Percentiles rank a stretch among this genome's conserved stretches.
These are phyloP conservation scores for Mythimna vitellina DNA, from an alignment of 2,888 invertebrate species.

Conservation along the genomic window DNA sequence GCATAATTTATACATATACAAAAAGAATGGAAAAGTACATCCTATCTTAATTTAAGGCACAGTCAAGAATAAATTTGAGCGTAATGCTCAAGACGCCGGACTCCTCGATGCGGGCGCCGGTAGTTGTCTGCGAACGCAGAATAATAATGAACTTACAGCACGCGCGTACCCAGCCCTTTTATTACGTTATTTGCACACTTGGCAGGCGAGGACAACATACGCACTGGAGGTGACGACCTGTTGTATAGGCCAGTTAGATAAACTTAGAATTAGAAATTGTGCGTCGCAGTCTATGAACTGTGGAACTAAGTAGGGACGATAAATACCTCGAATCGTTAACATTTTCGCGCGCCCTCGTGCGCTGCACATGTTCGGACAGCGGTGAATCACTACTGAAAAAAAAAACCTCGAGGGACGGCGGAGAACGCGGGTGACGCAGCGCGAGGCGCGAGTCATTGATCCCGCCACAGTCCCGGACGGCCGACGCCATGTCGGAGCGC, in stretches of 20 bases:
- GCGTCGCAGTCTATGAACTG: slow-evolving; percentile 35
- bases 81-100: slow-evolving; percentile 36
- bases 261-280: slow-evolving; percentile 53
- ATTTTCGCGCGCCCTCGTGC: slow-evolving; percentile 76
- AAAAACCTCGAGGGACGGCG: slow-evolving; percentile 82
- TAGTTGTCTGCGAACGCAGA: slow-evolving; percentile 78
- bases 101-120: slow-evolving; percentile 65
- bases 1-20: too few relatives aligned
- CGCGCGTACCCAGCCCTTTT: slow-evolving; percentile 60
- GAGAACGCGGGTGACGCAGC: slow-evolving; percentile 85
- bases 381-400: slow-evolving; percentile 86
- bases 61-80: slow-evolving; percentile 33
- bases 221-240: slow-evolving; percentile 27
- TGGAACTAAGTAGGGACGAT: slow-evolving; percentile 49
- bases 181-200: slow-evolving; percentile 67
- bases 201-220: slow-evolving; percentile 49
- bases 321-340: slow-evolving; percentile 63
- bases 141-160: slow-evolving; percentile 78
- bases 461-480: slow-evolving; percentile 85
- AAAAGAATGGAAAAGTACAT: slow-evolving; percentile 1
- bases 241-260: slow-evolving; percentile 37
- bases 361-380: slow-evolving; percentile 81
- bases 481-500: slow-evolving; percentile 83
- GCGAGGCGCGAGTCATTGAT: slow-evolving; percentile 89
- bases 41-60: slow-evolving; percentile 26